phyloP scores from a whole-genome alignment of 2,888 invertebrate genomes.

The Alloplasta piceator region DNA sequence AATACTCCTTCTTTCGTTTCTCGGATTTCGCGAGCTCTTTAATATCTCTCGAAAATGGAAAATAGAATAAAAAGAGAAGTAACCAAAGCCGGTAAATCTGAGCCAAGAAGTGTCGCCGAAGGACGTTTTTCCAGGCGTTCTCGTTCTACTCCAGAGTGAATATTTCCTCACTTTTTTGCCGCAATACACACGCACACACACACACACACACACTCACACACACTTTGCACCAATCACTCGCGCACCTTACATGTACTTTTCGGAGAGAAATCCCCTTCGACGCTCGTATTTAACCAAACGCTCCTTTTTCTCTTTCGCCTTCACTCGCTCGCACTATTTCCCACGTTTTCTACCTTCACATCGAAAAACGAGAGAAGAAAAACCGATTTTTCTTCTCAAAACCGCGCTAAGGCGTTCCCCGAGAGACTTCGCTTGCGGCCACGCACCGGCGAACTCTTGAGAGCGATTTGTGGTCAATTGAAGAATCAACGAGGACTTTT shows the following conservation, averaged over 20 bases:
- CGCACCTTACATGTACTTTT: no score
- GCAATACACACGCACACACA: not conserved
- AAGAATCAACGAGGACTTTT: conserved; percentile 30
- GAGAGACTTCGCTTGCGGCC: not conserved
- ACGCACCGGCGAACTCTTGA: not conserved
- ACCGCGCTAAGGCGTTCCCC: no score
- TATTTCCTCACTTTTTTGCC: conserved; percentile 1
- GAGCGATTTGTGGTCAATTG: not conserved
- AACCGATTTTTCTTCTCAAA: no score
- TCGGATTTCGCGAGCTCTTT: conserved; percentile 45
- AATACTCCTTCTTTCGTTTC: not conserved
- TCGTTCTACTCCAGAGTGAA: conserved; percentile 32
- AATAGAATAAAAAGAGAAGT: conserved; percentile 1
- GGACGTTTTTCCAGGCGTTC: not conserved
- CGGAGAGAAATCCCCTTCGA: not conserved
- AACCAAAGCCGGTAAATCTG: not conserved
- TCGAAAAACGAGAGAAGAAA: no score
- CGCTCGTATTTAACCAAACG: not conserved
- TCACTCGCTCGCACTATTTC: not conserved
- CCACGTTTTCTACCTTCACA: conserved; percentile 7
- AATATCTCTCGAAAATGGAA: conserved; percentile 7
- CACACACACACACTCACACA: not conserved
- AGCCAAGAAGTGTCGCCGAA: not conserved
- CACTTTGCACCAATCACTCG: not conserved
- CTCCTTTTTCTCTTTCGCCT: not conserved